Percentiles rank a stretch among this genome's conserved stretches.
phyloP scores from a whole-genome alignment of 2,888 invertebrate genomes.

The Dicycla oo region DNA sequence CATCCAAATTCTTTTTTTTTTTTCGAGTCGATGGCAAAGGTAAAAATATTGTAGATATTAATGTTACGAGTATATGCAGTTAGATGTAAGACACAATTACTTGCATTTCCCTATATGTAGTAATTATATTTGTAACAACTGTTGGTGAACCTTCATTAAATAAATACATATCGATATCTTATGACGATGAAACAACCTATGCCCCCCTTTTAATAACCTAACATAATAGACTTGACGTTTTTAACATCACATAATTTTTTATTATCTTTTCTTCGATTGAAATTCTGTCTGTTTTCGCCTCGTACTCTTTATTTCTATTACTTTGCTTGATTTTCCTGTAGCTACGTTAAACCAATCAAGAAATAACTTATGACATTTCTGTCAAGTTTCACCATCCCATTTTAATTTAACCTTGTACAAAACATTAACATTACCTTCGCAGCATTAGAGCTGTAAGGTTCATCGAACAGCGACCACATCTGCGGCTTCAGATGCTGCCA shows the following conservation, averaged over 20 bases:
- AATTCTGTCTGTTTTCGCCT: neutral
- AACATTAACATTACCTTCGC: constrained; percentile 94
- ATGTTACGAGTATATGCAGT: too few relatives aligned
- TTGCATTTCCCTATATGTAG: too few relatives aligned
- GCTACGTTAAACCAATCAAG: too few relatives aligned
- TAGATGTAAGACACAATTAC: too few relatives aligned
- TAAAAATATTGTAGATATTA: too few relatives aligned
- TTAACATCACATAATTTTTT: neutral
- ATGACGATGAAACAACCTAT: neutral
- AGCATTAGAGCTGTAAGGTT: constrained; percentile 99
- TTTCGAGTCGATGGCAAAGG: too few relatives aligned
- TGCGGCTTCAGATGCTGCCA: constrained; percentile 99
- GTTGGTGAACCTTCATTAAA: too few relatives aligned
- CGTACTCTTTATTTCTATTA: neutral
- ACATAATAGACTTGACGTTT: neutral
- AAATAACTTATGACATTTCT: neutral
- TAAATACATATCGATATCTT: neutral
- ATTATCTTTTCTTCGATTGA: neutral
- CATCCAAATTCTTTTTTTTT: too few relatives aligned
- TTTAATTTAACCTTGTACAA: neutral
- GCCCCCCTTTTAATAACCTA: neutral
- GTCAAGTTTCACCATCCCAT: neutral
- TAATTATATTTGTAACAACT: too few relatives aligned
- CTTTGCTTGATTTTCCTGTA: neutral
- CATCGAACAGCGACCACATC: constrained; percentile 99